Conservation (phyloP, 2,888 invertebrate genomes). For the Adelphocoris suturalis region DNA sequence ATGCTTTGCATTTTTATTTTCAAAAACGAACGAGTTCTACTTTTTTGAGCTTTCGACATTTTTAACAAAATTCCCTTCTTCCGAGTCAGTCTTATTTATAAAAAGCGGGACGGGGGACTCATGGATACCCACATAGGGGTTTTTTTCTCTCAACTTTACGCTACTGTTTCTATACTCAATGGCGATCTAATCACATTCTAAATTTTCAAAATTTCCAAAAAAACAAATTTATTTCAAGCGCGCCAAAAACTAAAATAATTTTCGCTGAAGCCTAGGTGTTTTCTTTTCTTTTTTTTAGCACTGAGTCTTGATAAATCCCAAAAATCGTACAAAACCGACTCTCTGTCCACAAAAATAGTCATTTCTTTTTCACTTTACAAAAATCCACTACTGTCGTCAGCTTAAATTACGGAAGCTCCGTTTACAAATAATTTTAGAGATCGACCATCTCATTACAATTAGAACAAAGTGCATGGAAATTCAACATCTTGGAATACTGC, state of each 20-base stretch:
- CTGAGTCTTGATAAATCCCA: not conserved
- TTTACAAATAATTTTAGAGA: constrained; percentile 2
- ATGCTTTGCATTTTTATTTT: not conserved
- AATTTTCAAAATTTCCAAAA: not conserved
- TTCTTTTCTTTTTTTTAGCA: not conserved
- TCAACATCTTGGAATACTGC: not conserved
- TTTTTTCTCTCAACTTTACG: not conserved
- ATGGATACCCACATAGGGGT: not conserved
- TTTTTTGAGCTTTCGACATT: not conserved
- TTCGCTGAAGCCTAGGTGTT: not conserved
- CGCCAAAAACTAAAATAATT: not conserved
- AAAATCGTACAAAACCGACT: not conserved
- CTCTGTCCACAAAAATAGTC: constrained; percentile 14
- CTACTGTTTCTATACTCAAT: not conserved
- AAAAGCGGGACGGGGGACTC: not conserved
- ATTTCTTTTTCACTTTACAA: not conserved
- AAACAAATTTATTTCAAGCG: not conserved
- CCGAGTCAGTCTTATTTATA: constrained; percentile 30
- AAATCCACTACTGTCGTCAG: constrained; percentile 18
- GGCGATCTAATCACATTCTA: not conserved
- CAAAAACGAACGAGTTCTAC: not conserved
- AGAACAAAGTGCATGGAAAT: not conserved
- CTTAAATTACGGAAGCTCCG: constrained; percentile 39
- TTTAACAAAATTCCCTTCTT: not conserved
- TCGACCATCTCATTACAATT: not conserved